phyloP scores from a whole-genome alignment of 2,113 vertebrate species.

The Xerus inauris region DNA sequence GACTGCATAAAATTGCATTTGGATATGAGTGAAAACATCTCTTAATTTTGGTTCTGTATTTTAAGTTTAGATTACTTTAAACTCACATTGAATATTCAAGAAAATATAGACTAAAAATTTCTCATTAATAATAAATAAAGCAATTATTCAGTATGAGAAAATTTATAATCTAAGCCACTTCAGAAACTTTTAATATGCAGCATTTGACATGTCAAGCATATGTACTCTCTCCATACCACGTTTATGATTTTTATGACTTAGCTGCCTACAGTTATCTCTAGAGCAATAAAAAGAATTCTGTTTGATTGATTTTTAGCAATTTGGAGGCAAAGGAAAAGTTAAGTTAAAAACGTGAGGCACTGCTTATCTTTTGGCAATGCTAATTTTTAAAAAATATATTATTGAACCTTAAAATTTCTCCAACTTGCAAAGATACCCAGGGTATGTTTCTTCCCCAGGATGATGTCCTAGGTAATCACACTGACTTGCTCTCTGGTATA shows the following conservation, averaged over 20 bases:
- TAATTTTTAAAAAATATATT: background rate
- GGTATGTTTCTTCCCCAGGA: background rate
- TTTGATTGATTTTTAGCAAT: background rate
- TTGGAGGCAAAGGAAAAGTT: background rate
- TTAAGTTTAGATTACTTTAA: background rate
- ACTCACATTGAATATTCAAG: background rate
- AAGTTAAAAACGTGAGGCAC: background rate
- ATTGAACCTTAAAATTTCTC: background rate
- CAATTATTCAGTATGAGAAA: background rate
- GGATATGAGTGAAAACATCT: background rate
- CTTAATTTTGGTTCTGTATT: background rate
- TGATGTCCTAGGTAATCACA: too few species aligned
- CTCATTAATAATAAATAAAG: background rate
- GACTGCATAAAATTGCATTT: background rate
- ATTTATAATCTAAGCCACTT: background rate
- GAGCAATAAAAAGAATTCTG: background rate
- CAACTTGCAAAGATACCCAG: background rate
- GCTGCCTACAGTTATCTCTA: background rate
- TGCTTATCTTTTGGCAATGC: background rate
- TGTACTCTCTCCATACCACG: background rate
- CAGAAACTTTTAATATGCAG: background rate
- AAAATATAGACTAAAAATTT: background rate
- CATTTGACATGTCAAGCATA: background rate
- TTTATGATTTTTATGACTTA: background rate
- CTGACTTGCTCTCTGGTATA: background rate